Conservation (phyloP, 1,140 invertebrate species). For the Phortica variegata region DNA sequence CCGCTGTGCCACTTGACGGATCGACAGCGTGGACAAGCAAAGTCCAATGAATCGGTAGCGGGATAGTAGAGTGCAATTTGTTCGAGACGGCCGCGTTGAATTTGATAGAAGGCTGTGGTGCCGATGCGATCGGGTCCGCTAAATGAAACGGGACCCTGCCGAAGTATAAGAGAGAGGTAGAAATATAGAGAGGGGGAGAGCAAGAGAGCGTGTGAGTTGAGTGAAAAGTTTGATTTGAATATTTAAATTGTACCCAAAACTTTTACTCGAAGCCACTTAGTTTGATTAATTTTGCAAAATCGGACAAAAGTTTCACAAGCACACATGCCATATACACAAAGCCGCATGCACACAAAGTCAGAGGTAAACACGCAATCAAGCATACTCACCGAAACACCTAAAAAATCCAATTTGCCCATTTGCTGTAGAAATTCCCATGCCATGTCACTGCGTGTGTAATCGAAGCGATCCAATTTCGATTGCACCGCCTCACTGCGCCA, state of each 20-base stretch:
- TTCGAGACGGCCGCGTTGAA: slow-evolving; percentile 71
- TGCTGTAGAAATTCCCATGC: slow-evolving; percentile 68
- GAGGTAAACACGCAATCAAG: not conserved
- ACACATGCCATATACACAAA: not conserved
- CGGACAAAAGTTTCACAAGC: not conserved
- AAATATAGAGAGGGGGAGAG: not conserved
- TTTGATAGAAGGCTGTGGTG: slow-evolving; percentile 80
- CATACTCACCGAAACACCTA: slow-evolving; percentile 80
- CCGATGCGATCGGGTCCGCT: slow-evolving; percentile 81
- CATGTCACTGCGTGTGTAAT: slow-evolving; percentile 70
- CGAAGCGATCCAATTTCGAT: slow-evolving; percentile 65
- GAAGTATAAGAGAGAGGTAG: not conserved
- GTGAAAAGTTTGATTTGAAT: not conserved
- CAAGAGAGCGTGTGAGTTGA: not conserved
- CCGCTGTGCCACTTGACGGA: slow-evolving; percentile 73
- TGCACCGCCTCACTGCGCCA: slow-evolving; percentile 39
- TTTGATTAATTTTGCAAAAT: too few relatives aligned
- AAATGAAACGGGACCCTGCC: slow-evolving; percentile 82
- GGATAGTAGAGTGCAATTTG: slow-evolving; percentile 77
- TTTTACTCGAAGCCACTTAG: too few relatives aligned
- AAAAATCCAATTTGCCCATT: slow-evolving; percentile 72
- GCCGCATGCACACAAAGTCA: not conserved
- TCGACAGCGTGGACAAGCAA: slow-evolving; percentile 71
- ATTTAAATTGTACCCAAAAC: too few relatives aligned
- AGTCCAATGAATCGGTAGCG: slow-evolving; percentile 65